These are phyloP conservation scores for Homarus gammarus DNA, from an alignment of 2,888 invertebrate genomes.

Conservation along the genomic window DNA sequence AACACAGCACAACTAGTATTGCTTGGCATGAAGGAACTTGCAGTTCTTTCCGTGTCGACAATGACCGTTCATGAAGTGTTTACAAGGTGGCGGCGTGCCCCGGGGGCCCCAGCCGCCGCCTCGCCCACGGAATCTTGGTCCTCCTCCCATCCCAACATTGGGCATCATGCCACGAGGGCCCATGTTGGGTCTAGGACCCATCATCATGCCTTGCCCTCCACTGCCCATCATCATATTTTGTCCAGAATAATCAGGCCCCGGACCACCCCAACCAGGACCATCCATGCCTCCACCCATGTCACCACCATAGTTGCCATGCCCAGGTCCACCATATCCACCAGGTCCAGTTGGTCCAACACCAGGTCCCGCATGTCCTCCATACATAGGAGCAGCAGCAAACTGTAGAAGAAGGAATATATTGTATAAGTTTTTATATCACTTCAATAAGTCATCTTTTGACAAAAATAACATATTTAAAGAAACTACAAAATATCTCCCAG, in stretches of 20 bases:
- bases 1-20: conserved; percentile 31
- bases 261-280: conserved; percentile 61
- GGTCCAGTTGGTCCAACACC: conserved; percentile 10
- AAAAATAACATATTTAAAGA: no score
- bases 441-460: no score
- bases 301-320: conserved; percentile 32
- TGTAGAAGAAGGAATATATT: not conserved
- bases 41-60: conserved; percentile 91
- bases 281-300: conserved; percentile 45
- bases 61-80: conserved; percentile 88
- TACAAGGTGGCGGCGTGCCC: conserved; percentile 82
- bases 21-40: conserved; percentile 87
- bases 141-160: conserved; percentile 61
- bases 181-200: conserved; percentile 44
- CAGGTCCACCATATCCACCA: conserved; percentile 27
- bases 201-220: conserved; percentile 47
- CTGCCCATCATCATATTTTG: conserved; percentile 60
- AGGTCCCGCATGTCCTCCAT: conserved; percentile 41
- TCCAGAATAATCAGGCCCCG: conserved; percentile 52
- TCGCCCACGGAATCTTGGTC: conserved; percentile 48
- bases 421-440: no score
- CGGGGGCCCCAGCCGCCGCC: conserved; percentile 50
- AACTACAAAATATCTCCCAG: no score
- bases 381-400: conserved; percentile 16
- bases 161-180: conserved; percentile 65